These are phyloP conservation scores for Callocephalon fimbriatum DNA, from an alignment of 2,113 vertebrate genomes.

Conservation along the genomic window DNA sequence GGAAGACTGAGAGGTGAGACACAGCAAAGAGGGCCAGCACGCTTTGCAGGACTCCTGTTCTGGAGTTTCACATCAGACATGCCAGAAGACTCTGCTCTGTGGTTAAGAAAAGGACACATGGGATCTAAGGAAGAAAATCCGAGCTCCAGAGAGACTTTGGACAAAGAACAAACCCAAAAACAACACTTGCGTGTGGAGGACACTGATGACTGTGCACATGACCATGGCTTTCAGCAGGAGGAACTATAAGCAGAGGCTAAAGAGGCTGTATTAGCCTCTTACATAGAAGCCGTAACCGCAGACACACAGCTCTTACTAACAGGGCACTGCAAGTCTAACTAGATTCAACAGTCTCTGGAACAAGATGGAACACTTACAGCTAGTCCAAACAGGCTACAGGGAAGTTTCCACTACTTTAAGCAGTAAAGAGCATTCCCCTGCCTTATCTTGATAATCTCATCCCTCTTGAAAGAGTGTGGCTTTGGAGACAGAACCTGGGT, in stretches of 20 bases:
- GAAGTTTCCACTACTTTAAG: background rate
- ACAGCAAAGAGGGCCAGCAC: background rate
- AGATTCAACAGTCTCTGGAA: background rate
- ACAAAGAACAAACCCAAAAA: background rate
- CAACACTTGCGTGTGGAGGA: accelerated
- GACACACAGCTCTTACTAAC: background rate
- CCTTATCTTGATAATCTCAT: background rate
- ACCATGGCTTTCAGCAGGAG: background rate
- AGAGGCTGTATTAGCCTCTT: background rate
- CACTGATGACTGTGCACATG: background rate
- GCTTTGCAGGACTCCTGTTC: background rate
- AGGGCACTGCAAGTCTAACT: background rate
- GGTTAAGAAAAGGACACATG: background rate
- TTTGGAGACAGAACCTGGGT: background rate
- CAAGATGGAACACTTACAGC: accelerated
- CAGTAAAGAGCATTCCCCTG: background rate
- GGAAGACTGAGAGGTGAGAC: background rate
- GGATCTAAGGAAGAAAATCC: background rate
- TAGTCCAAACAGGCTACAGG: background rate
- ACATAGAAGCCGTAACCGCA: background rate
- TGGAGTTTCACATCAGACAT: background rate
- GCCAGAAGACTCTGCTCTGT: background rate
- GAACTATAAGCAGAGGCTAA: background rate
- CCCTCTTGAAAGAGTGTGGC: background rate
- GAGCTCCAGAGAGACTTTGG: background rate